Evolutionary conservation across 2,888 invertebrate genomes (phyloP).

Genomic region (Automeris io): DNA sequence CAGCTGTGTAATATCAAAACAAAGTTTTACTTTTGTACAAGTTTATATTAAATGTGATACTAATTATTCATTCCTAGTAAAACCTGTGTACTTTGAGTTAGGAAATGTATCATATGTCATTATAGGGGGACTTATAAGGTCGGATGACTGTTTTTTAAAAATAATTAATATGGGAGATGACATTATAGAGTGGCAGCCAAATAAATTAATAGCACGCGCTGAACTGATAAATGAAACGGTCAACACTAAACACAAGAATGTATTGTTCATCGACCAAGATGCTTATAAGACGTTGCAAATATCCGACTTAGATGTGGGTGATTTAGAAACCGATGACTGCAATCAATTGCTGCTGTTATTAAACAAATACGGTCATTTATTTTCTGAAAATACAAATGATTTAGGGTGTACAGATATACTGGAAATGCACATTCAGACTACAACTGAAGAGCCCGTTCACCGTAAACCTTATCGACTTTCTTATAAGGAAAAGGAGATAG

Average conservation of each 20-base stretch:
- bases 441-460: slow-evolving; percentile 8
- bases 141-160: no score
- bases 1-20: no score
- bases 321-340: not conserved
- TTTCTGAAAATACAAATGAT: slow-evolving; percentile 5
- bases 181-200: no score
- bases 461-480: slow-evolving; percentile 15
- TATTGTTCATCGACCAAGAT: not conserved
- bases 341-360: not conserved
- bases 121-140: no score
- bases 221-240: not conserved
- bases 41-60: no score
- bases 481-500: slow-evolving; percentile 9
- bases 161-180: no score
- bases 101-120: no score
- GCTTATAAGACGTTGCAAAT: not conserved
- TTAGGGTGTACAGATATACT: slow-evolving; percentile 4
- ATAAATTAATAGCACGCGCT: slow-evolving; percentile 2
- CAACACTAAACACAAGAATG: not conserved
- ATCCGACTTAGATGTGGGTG: not conserved
- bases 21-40: no score
- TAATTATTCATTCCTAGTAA: no score
- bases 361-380: not conserved
- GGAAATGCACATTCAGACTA: slow-evolving; percentile 14
- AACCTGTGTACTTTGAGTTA: no score